Evolutionary conservation across 2,113 vertebrate species (phyloP).

Genomic region (Lasiurus cinereus): DNA sequence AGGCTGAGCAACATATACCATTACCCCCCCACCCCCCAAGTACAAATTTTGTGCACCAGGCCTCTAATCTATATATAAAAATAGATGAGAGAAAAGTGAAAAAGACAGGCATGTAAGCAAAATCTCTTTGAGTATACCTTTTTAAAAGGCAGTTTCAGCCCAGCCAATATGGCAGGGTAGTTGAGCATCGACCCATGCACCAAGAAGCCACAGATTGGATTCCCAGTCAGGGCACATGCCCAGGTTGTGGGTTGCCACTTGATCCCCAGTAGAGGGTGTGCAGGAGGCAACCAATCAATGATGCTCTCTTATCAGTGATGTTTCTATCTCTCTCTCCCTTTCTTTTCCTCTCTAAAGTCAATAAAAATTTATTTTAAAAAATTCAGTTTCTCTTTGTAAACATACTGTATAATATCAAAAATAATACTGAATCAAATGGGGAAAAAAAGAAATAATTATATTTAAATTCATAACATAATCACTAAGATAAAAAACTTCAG

Average conservation of each 20-base stretch:
- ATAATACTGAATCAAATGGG: not conserved
- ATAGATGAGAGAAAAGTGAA: not conserved
- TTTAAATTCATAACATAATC: constrained; percentile 15
- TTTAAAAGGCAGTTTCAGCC: not conserved
- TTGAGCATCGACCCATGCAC: too few species aligned
- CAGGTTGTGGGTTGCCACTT: too few species aligned
- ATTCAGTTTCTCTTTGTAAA: too few species aligned
- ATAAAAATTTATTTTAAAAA: too few species aligned
- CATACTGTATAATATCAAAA: not conserved
- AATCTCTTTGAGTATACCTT: not conserved
- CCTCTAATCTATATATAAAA: not conserved
- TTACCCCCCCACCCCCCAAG: too few species aligned
- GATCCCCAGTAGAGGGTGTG: too few species aligned
- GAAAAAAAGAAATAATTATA: not conserved
- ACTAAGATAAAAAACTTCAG: not conserved
- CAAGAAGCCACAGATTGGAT: too few species aligned
- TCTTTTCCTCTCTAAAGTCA: not conserved
- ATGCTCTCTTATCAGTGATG: not conserved
- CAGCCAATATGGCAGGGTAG: too few species aligned
- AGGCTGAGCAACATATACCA: too few species aligned
- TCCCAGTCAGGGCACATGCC: too few species aligned
- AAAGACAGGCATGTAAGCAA: not conserved
- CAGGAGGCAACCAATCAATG: not conserved
- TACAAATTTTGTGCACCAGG: too few species aligned
- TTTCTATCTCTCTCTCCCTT: not conserved